A percentile compares a stretch with the other conserved stretches of the same genome.
Conservation (phyloP, 2,113 vertebrate genomes). For the Xiphophorus maculatus region DNA sequence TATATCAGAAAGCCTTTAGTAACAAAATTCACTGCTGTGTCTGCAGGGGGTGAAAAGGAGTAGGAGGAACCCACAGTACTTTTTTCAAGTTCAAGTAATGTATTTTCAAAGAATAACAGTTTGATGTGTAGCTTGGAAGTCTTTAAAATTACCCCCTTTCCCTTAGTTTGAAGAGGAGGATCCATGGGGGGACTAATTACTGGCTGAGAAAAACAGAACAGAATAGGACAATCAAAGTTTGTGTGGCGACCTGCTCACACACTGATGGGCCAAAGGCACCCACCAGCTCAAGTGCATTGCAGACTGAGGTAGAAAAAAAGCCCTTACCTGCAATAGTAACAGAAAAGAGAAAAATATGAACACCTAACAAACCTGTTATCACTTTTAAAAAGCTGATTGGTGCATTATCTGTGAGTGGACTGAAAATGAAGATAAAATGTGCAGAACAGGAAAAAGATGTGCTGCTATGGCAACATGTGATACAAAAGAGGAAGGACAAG, state of each 20-base stretch:
- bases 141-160: constrained; percentile 35
- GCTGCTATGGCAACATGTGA: constrained; percentile 42
- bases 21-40: neutral
- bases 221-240: constrained; percentile 37
- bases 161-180: constrained; percentile 6
- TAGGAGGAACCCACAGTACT: neutral
- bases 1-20: neutral
- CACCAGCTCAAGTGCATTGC: constrained; percentile 37
- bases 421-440: neutral
- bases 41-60: neutral
- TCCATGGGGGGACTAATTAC: constrained; percentile 43
- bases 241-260: constrained; percentile 9
- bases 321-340: constrained; percentile 5
- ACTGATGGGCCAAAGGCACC: constrained; percentile 16
- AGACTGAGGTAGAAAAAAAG: constrained; percentile 24
- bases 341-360: neutral
- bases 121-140: constrained; percentile 30
- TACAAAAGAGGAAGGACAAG: neutral
- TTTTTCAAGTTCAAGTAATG: constrained; percentile 28
- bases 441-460: neutral
- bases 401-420: neutral
- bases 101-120: constrained; percentile 48
- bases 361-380: too few relatives aligned
- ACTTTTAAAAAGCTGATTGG: neutral
- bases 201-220: constrained; percentile 35